phyloP scores from a whole-genome alignment of 1,140 invertebrate species.

The Coptotermes formosanus region DNA sequence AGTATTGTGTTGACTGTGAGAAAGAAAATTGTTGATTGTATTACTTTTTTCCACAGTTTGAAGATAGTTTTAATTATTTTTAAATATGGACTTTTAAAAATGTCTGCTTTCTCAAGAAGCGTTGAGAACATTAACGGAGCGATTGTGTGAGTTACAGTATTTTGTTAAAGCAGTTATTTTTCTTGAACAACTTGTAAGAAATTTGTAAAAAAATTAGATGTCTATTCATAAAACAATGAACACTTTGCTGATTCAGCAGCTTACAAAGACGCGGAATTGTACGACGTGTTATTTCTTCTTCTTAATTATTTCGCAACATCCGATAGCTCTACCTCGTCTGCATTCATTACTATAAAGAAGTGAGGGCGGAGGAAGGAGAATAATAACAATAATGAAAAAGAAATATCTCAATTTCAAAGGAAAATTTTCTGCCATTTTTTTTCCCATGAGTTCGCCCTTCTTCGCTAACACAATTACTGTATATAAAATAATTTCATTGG shows the following conservation, averaged over 20 bases:
- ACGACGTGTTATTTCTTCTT: background rate
- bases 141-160: background rate
- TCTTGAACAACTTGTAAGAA: background rate
- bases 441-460: conserved; percentile 10
- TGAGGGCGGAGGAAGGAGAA: background rate
- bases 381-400: background rate
- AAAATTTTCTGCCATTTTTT: conserved; percentile 25
- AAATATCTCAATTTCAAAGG: conserved; percentile 17
- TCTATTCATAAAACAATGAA: background rate
- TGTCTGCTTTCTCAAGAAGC: background rate
- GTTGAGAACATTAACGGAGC: background rate
- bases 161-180: background rate
- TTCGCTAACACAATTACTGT: conserved; percentile 29
- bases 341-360: background rate
- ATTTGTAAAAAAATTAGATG: background rate
- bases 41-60: no score
- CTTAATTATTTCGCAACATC: conserved; percentile 13
- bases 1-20: no score
- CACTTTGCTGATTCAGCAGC: background rate
- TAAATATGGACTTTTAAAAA: no score
- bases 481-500: conserved; percentile 27
- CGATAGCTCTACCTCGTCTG: background rate
- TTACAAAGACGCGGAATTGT: background rate
- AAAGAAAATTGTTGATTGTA: no score
- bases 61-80: no score